These are phyloP conservation scores for Mormyrops boulengeri DNA, from an alignment of 2,797 vertebrate genomes.

Conservation along the genomic window DNA sequence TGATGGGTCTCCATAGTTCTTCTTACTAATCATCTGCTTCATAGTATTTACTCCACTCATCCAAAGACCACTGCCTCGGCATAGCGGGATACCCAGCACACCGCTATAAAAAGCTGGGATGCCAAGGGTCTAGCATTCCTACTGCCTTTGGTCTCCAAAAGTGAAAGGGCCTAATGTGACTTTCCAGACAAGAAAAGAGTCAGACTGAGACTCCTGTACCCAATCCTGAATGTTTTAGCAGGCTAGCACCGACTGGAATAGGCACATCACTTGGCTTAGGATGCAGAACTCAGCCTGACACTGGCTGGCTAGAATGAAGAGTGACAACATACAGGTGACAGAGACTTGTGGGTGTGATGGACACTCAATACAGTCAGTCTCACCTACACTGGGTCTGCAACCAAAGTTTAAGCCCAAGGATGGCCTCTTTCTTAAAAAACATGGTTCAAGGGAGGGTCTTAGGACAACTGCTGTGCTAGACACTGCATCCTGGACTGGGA, in stretches of 20 bases:
- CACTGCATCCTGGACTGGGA: neutral
- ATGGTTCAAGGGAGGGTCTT: neutral
- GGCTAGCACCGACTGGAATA: neutral
- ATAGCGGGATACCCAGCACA: neutral
- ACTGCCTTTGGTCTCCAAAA: neutral
- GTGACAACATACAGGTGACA: neutral
- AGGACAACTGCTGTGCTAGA: neutral
- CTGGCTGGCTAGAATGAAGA: neutral
- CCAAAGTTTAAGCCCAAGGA: neutral
- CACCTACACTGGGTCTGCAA: neutral
- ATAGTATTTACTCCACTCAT: neutral
- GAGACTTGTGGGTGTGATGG: neutral
- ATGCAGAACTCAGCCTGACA: neutral
- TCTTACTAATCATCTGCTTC: neutral
- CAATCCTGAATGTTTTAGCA: neutral
- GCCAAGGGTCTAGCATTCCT: neutral
- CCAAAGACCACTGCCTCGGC: neutral
- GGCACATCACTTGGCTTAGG: neutral
- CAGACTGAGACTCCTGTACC: neutral
- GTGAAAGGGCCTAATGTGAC: neutral
- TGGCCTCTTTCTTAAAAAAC: neutral
- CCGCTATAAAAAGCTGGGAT: neutral
- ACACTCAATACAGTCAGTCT: neutral
- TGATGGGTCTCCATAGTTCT: neutral
- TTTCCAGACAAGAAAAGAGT: neutral